Conservation (phyloP, 2,888 invertebrate genomes). For the Thymelicus sylvestris region DNA sequence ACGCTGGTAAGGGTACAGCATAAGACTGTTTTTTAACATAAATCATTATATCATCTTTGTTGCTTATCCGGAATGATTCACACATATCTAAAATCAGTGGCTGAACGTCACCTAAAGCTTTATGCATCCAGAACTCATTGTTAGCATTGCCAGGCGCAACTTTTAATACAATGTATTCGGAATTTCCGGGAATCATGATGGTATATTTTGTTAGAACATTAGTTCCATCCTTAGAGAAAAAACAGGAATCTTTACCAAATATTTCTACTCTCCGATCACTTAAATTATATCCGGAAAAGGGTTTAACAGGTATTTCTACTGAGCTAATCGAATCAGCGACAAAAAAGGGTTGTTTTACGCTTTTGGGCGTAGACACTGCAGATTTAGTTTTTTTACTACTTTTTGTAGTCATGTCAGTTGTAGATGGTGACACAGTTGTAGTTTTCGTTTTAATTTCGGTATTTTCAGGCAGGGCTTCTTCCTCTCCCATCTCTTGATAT, state of each 20-base stretch:
- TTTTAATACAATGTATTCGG: slow-evolving; percentile 66
- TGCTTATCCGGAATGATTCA: slow-evolving; percentile 70
- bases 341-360: slow-evolving; percentile 46
- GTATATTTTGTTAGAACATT: slow-evolving; percentile 62
- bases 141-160: slow-evolving; percentile 62
- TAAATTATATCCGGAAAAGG: slow-evolving; percentile 71
- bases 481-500: slow-evolving; percentile 59
- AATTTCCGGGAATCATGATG: slow-evolving; percentile 68
- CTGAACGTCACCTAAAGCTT: slow-evolving; percentile 60
- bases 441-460: slow-evolving; percentile 49
- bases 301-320: slow-evolving; percentile 51
- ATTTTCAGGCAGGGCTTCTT: slow-evolving; percentile 43
- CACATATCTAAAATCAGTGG: slow-evolving; percentile 54
- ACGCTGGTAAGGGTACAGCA: slow-evolving; percentile 46
- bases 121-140: slow-evolving; percentile 74
- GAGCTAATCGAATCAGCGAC: slow-evolving; percentile 43
- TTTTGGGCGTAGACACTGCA: slow-evolving; percentile 49
- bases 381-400: slow-evolving; percentile 60
- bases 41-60: slow-evolving; percentile 65
- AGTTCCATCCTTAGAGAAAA: slow-evolving; percentile 73
- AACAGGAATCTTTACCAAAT: slow-evolving; percentile 71
- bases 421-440: slow-evolving; percentile 48
- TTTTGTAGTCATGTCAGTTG: slow-evolving; percentile 55
- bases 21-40: slow-evolving; percentile 67
- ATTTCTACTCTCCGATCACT: slow-evolving; percentile 74